A percentile compares a stretch with the other conserved stretches of the same genome.
Evolutionary conservation across 2,888 invertebrate genomes (phyloP).

Genomic region (Epistrophe grossulariae): DNA sequence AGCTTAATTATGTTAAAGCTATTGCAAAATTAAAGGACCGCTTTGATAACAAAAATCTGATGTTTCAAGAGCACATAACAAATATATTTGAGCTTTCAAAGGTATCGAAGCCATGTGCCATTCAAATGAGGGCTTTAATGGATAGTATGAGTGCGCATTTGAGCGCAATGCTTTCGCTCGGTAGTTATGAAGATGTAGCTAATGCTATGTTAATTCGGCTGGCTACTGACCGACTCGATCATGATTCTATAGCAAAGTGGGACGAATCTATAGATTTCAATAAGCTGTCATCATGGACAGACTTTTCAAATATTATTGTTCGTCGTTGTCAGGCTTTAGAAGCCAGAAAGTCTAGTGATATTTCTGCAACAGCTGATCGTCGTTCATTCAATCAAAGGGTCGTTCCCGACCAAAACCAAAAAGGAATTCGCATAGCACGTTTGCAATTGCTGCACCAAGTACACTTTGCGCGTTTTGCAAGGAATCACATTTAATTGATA

Average conservation of each 20-base stretch:
- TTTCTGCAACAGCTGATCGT: background rate
- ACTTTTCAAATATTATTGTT: background rate
- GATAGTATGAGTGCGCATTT: constrained; percentile 16
- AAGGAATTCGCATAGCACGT: background rate
- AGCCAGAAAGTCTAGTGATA: background rate
- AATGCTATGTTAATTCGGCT: background rate
- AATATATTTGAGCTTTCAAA: background rate
- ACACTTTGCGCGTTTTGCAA: background rate
- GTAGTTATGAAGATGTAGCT: background rate
- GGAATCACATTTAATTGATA: background rate
- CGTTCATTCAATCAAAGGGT: background rate
- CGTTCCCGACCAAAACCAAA: background rate
- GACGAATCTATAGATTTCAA: background rate
- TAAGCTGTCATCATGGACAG: constrained; percentile 4
- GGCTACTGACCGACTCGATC: background rate
- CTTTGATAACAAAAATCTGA: constrained; percentile 5
- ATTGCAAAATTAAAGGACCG: background rate
- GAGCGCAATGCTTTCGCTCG: constrained; percentile 10
- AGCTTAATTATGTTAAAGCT: background rate
- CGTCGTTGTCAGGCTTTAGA: background rate
- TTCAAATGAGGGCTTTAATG: background rate
- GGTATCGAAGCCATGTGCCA: background rate
- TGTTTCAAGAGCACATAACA: background rate
- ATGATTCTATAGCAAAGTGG: background rate
- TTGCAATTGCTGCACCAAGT: background rate